Evolutionary conservation across 2,797 vertebrate genomes (phyloP).

Genomic region (Hydrolagus colliei): DNA sequence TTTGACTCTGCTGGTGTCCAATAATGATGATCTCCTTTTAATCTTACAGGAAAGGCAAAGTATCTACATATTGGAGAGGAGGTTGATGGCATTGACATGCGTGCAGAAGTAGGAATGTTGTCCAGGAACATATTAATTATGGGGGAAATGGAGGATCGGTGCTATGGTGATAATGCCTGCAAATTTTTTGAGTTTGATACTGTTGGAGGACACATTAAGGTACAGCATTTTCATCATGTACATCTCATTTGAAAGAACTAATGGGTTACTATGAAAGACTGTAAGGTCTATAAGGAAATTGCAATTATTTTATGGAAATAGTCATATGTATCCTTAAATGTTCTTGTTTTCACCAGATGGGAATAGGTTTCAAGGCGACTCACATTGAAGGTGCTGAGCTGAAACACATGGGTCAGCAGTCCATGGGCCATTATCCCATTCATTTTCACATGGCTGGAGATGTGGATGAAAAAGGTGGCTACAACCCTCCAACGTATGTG

Average conservation of each 20-base stretch:
- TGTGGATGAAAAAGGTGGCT: constrained; percentile 79
- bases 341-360: constrained; percentile 59
- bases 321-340: not conserved
- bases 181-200: constrained; percentile 88
- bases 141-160: constrained; percentile 73
- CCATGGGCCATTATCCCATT: constrained; percentile 87
- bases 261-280: not conserved
- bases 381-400: constrained; percentile 84
- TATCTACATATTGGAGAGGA: constrained; percentile 78
- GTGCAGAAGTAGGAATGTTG: constrained; percentile 85
- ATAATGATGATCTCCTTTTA: not conserved
- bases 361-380: constrained; percentile 69
- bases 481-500: constrained; percentile 73
- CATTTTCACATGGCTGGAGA: constrained; percentile 94
- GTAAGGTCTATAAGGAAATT: not conserved
- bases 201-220: constrained; percentile 92
- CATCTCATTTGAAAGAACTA: not conserved
- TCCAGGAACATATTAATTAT: constrained; percentile 72
- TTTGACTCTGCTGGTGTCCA: not conserved
- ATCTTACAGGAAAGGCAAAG: constrained; percentile 66
- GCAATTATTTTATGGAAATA: not conserved
- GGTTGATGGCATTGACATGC: constrained; percentile 83
- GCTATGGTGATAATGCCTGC: constrained; percentile 77
- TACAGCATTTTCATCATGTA: constrained; percentile 42
- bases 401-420: constrained; percentile 89